phyloP scores from a whole-genome alignment of 2,888 invertebrate species.

The Eristalis arbustorum region DNA sequence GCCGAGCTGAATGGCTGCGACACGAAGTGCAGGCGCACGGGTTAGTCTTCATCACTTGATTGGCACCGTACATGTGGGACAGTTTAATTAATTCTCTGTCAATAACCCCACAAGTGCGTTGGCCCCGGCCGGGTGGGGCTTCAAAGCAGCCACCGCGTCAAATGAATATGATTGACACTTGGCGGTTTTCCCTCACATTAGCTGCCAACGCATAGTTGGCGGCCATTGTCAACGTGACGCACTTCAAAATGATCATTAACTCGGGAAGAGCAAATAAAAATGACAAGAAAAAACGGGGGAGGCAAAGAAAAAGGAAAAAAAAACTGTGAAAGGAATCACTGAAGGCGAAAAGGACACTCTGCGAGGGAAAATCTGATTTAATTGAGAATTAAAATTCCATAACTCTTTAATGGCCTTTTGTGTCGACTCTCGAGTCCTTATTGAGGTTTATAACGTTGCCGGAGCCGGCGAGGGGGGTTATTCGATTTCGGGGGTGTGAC shows the following conservation, averaged over 20 bases:
- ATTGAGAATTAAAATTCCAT: conserved; percentile 36
- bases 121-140: conserved; percentile 1
- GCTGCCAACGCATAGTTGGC: conserved; percentile 1
- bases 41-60: conserved; percentile 60
- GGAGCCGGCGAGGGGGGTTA: too few species aligned
- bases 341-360: not conserved
- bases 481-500: not conserved
- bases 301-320: not conserved
- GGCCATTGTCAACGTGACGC: conserved; percentile 9
- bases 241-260: conserved; percentile 30
- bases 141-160: conserved; percentile 18
- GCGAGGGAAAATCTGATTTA: conserved; percentile 15
- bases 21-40: not conserved
- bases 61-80: conserved; percentile 66
- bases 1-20: conserved; percentile 5
- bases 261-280: conserved; percentile 3
- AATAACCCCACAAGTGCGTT: conserved; percentile 10
- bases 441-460: conserved; percentile 30
- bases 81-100: conserved; percentile 68
- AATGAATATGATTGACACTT: conserved; percentile 59
- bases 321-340: not conserved
- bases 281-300: not conserved
- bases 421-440: conserved; percentile 11
- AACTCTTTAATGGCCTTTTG: conserved; percentile 45
- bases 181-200: conserved; percentile 45